Evolutionary conservation across 2,113 vertebrate species (phyloP).

Genomic region (Pachycephala philippinensis): DNA sequence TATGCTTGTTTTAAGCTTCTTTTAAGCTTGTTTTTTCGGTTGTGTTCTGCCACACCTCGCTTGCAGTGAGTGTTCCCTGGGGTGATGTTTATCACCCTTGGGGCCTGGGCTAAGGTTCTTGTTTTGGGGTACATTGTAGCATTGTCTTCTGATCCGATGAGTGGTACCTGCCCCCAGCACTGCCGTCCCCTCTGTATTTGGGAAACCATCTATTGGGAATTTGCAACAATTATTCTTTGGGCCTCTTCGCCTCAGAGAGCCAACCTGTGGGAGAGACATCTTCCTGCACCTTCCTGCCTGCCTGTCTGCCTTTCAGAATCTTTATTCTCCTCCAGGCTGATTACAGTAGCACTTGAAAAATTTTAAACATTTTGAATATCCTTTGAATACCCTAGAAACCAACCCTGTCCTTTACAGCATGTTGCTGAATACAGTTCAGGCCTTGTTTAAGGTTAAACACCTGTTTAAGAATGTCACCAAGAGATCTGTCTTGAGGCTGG

Average conservation of each 20-base stretch:
- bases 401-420: background rate
- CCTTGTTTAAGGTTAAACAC: background rate
- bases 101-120: background rate
- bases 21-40: too few species aligned
- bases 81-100: too few species aligned
- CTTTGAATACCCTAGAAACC: background rate
- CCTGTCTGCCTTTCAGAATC: background rate
- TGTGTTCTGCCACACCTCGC: background rate
- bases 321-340: background rate
- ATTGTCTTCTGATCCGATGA: fast-evolving
- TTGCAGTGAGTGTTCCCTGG: fast-evolving
- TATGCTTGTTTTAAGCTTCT: too few species aligned
- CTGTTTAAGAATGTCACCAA: background rate
- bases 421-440: background rate
- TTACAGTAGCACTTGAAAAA: background rate
- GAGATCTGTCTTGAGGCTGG: background rate
- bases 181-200: background rate
- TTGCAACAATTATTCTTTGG: background rate
- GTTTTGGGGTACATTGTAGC: background rate
- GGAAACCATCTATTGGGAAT: background rate
- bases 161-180: background rate
- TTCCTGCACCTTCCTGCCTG: background rate
- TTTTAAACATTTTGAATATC: background rate
- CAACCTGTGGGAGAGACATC: background rate
- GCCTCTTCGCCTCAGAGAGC: background rate